Evolutionary conservation across 2,888 invertebrate species (phyloP).

Genomic region (Slavum lentiscoides): DNA sequence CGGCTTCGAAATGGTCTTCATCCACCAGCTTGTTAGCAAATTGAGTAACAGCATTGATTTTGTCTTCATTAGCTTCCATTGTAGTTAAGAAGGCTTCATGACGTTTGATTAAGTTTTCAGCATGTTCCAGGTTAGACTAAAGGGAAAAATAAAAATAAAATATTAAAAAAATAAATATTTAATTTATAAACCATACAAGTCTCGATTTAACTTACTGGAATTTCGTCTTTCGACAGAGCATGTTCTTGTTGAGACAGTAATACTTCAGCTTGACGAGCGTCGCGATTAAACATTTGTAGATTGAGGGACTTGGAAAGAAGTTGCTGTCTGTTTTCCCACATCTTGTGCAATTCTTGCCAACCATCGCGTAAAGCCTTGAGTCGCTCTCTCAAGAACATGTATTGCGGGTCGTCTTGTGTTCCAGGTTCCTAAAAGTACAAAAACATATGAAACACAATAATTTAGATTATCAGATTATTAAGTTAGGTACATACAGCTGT

Average conservation of each 20-base stretch:
- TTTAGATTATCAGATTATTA: not conserved
- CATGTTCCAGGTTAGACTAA: constrained; percentile 85
- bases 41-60: constrained; percentile 93
- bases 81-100: constrained; percentile 99
- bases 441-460: not conserved
- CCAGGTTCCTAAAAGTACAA: constrained; percentile 53
- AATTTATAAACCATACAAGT: constrained; percentile 3
- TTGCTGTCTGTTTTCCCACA: constrained; percentile 99
- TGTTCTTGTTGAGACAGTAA: constrained; percentile 97
- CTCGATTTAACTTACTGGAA: constrained; percentile 67
- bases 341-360: constrained; percentile 98
- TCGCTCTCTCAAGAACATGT: constrained; percentile 99
- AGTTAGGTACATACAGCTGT: constrained; percentile 68
- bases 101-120: constrained; percentile 93
- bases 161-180: not conserved
- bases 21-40: constrained; percentile 89
- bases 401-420: constrained; percentile 95
- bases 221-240: constrained; percentile 93
- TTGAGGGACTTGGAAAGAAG: constrained; percentile 92
- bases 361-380: constrained; percentile 97
- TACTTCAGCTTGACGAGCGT: constrained; percentile 97
- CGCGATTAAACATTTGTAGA: constrained; percentile 91
- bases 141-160: constrained; percentile 3
- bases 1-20: constrained; percentile 93
- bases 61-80: constrained; percentile 99